Evolutionary conservation across 2,113 vertebrate species (phyloP), one percentile per base, ranked within the genome.

Genomic region (Salminus brasiliensis): DNA sequence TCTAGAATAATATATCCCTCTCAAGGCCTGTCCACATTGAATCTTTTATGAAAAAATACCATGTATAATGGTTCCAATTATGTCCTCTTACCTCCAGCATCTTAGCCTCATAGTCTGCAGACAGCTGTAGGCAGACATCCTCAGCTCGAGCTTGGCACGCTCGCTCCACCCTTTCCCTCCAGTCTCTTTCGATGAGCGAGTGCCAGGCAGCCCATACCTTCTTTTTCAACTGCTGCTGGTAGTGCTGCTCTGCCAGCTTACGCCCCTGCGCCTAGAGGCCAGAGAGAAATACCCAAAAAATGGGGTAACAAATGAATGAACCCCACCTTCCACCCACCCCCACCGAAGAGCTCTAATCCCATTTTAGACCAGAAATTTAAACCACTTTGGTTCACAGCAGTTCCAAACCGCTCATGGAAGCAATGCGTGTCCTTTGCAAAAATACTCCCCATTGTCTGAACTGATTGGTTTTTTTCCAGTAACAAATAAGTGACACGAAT

Each of bases 131-230:
- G 84, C 97, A 98, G 68, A 99, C 91, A 75, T 97, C 95, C 82
- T 98, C 95, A 1, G 97, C 96, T 80, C 93, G 93, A 39, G 92
- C 87, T 7, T 95, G 97, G 72, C 96, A 98, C 0, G 97, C 96
- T 78, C 85, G 89, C 83, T 97, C 94, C 76, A 97, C 88, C 67
- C 91, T 92, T 0, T 95, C 93, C 89, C 93, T 97, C 97, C 97
- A 97, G 74, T 88, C 93, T 84, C 81, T 89, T 81, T 95, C 88
- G 55, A 91, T 76, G 60, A 92, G 72, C 2, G 94, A 92, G 21
- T 84, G 94, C 98, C 98, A 99, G 0, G 90, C 93, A 6, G 82
- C 80, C 96, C 95, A 98, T 13, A 93, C 93, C 85, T 95, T 98
- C 90, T 90, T 98, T 90, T 96, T 90, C 76, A 98, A 90, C 74